phyloP scores from a whole-genome alignment of 2,797 vertebrate species.

The Eulemur rubriventer region DNA sequence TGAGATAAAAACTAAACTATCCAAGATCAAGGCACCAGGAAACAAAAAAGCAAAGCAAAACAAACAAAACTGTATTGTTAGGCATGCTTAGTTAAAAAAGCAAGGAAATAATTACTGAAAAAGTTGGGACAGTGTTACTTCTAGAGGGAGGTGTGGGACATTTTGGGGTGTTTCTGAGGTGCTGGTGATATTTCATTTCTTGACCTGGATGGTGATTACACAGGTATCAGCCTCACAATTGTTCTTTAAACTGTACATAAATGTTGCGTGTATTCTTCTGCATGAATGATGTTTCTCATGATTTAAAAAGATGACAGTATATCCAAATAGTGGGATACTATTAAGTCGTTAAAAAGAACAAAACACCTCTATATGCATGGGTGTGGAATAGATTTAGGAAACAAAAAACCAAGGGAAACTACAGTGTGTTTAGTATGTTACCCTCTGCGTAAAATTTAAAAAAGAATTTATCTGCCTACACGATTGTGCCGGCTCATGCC shows the following conservation, averaged over 20 bases:
- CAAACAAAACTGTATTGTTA: not conserved
- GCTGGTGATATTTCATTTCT: not conserved
- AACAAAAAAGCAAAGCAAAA: not conserved
- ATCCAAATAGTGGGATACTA: not conserved
- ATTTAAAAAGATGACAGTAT: not conserved
- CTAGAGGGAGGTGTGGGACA: not conserved
- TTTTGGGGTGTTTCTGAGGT: not conserved
- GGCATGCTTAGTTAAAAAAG: not conserved
- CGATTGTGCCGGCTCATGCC: not conserved
- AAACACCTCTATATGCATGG: too few species aligned
- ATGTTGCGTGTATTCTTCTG: not conserved
- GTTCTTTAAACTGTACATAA: not conserved
- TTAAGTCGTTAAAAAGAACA: not conserved
- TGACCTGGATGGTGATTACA: not conserved
- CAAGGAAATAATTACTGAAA: not conserved
- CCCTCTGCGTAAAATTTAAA: not conserved
- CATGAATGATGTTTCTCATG: not conserved
- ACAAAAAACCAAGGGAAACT: not conserved
- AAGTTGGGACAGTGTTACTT: not conserved
- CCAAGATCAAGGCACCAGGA: not conserved
- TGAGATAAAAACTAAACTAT: not conserved
- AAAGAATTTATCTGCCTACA: not conserved
- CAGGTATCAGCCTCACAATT: not conserved
- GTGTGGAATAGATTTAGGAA: not conserved
- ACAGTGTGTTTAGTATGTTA: not conserved